phyloP scores from a whole-genome alignment of 1,140 invertebrate species.

The Aleiodes sp. region DNA sequence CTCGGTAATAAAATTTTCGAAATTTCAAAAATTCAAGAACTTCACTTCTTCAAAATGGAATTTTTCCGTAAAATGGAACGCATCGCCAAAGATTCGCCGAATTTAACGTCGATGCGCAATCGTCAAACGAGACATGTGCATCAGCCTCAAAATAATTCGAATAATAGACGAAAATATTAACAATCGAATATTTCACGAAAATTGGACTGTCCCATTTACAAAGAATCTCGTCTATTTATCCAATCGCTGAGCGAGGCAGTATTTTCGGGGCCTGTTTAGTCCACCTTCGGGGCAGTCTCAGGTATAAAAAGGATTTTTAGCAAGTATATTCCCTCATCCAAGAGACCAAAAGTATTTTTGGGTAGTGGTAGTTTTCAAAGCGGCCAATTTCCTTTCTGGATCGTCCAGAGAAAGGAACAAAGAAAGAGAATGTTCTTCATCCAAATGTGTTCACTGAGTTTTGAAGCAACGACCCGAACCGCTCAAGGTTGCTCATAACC shows the following conservation, averaged over 20 bases:
- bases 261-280: background rate
- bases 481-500: background rate
- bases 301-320: constrained; percentile 18
- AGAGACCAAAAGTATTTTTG: background rate
- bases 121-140: no score
- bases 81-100: no score
- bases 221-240: background rate
- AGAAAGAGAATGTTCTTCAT: background rate
- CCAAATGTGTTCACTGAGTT: constrained; percentile 26
- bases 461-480: constrained; percentile 42
- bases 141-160: no score
- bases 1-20: no score
- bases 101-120: no score
- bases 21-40: no score
- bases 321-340: background rate
- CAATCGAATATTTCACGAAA: no score
- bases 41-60: no score
- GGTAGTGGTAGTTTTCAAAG: background rate
- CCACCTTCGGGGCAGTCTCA: background rate
- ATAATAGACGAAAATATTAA: no score
- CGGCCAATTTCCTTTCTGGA: constrained; percentile 37
- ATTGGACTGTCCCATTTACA: background rate
- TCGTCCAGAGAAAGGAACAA: constrained; percentile 27
- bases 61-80: no score
- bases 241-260: background rate